Evolutionary conservation across 2,888 invertebrate genomes (phyloP), one percentile per base, ranked within the genome.

Genomic region (Aphodius granarius): DNA sequence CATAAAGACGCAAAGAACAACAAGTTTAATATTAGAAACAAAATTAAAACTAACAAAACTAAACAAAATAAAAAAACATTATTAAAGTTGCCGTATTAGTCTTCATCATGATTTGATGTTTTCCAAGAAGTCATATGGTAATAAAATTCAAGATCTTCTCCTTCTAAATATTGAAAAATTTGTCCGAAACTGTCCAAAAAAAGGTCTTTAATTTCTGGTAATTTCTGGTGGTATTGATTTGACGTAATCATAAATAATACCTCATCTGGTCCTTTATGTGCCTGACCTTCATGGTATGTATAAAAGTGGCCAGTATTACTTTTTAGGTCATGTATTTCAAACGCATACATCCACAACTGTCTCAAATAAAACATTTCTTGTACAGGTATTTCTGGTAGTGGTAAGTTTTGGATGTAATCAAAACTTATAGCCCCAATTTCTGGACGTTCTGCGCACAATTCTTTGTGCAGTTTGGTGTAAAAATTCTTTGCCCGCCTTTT

Each of bases 301-400:
- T 73, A 78, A 43, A 77, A 73, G 63, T 75, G 75, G 22, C 71
- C 70, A 73, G 66, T 19, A 19, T 72, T 19, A 13, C 64, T 73
- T 65, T 62, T 72, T 6, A 79, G 62, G 23, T 80, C 75, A 71
- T 80, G 78, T 16, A 81, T 75, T 16, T 78, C 75, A 76, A 79
- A 80, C 15, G 72, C 76, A 75, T 77, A 77, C 0, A 78, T 18
- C 74, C 77, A 80, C 0, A 81, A 74, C 70, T 81, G 79, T 23
- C 80, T 72, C 15, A 77, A 73, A 74, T 81, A 81, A 75, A 83
- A 81, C 15, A 79, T 73, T 65, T 80, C 80, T 71, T 81, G 82
- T 0, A 81, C 81, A 18, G 81, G 80, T 18, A 80, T 75, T 16
- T 22, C 21, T 4, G 79, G 78, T 6, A 81, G 74, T 16, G 79